These are phyloP conservation scores for Embiotoca jacksoni DNA, from an alignment of 2,113 vertebrate genomes.

Conservation along the genomic window DNA sequence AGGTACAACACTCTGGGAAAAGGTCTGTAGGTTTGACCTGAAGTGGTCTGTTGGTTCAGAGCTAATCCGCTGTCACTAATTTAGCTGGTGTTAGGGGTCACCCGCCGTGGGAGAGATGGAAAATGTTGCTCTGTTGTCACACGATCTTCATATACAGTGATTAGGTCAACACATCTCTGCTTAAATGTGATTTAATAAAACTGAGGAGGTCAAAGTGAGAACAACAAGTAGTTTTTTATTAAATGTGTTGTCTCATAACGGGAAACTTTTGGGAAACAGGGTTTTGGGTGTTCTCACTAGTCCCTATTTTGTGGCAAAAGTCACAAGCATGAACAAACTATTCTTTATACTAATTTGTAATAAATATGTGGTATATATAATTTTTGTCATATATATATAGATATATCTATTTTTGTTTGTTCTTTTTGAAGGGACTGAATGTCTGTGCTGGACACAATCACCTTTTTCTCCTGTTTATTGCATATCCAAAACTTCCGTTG, in stretches of 20 bases:
- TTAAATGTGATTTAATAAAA: background rate
- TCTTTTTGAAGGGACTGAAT: no score
- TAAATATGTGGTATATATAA: no score
- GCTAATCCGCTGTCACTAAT: slow-evolving; percentile 11
- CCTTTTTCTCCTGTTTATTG: no score
- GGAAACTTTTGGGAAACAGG: background rate
- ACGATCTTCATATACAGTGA: background rate
- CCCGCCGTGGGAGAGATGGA: background rate
- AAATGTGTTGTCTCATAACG: background rate
- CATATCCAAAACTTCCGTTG: no score
- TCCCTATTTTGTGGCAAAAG: no score
- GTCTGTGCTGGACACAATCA: no score
- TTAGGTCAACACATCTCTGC: background rate
- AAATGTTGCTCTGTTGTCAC: background rate
- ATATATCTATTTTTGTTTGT: no score
- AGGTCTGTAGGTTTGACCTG: background rate
- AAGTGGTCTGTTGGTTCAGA: background rate
- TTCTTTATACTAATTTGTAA: no score
- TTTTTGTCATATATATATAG: no score
- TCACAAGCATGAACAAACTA: no score
- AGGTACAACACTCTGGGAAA: background rate
- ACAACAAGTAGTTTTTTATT: background rate
- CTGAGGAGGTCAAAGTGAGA: no score
- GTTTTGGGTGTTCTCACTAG: no score
- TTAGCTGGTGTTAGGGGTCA: slow-evolving; percentile 9